Percentiles rank a stretch among this genome's conserved stretches.
These are phyloP conservation scores for Sturnus vulgaris DNA, from an alignment of 2,113 vertebrate genomes.

Conservation along the genomic window DNA sequence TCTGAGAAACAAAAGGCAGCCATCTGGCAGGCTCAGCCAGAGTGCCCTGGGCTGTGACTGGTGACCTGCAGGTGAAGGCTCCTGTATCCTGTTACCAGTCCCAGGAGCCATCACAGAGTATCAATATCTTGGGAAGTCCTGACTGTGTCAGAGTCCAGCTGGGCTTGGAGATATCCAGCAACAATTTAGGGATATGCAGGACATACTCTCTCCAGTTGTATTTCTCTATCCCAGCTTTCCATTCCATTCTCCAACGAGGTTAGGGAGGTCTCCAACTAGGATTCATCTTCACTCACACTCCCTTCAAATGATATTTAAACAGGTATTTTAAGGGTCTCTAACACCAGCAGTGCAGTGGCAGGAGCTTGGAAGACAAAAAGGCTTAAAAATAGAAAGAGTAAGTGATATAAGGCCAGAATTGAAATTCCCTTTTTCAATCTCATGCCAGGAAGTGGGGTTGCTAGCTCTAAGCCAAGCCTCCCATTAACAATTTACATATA, in stretches of 20 bases:
- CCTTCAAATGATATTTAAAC: background rate
- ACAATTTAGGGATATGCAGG: background rate
- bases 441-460: background rate
- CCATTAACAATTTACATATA: background rate
- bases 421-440: background rate
- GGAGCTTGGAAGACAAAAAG: background rate
- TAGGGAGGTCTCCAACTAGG: background rate
- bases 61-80: slow-evolving; percentile 30
- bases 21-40: slow-evolving; percentile 35
- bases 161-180: background rate
- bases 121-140: background rate
- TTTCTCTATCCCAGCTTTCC: background rate
- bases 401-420: background rate
- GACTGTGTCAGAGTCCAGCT: background rate
- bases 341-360: background rate
- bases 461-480: background rate
- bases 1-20: background rate
- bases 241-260: background rate
- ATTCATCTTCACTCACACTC: background rate
- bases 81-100: background rate
- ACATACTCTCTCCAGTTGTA: background rate
- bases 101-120: background rate
- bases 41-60: background rate
- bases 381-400: background rate
- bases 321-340: background rate